Conservation (phyloP, 2,113 vertebrate species). For the Catharus fuscescens region DNA sequence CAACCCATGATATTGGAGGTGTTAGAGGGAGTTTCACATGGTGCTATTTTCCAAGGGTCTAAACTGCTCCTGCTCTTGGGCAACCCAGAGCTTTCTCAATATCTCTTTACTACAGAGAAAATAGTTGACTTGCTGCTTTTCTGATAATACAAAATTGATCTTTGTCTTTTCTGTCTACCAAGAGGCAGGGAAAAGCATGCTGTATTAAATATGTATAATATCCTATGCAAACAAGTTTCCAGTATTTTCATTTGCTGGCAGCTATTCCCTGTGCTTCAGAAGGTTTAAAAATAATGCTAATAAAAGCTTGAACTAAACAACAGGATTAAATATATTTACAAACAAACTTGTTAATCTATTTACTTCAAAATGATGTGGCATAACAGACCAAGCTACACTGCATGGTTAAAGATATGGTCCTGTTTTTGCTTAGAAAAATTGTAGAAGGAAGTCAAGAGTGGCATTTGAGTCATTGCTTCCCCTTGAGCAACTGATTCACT, state of each 20-base stretch:
- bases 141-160: background rate
- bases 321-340: conserved; percentile 7
- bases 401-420: background rate
- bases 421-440: background rate
- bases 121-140: background rate
- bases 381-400: conserved; percentile 7
- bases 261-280: background rate
- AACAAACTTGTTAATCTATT: conserved; percentile 35
- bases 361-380: conserved; percentile 31
- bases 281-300: too few relatives aligned
- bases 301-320: background rate
- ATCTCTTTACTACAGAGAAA: background rate
- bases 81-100: background rate
- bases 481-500: background rate
- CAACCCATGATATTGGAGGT: background rate
- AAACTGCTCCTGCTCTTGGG: background rate
- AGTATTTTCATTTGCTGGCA: conserved; percentile 16
- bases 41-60: background rate
- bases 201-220: conserved; percentile 4
- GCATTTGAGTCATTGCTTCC: background rate
- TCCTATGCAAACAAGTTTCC: background rate
- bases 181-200: background rate
- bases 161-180: background rate
- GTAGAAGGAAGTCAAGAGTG: background rate
- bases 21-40: background rate